Evolutionary conservation across 2,113 vertebrate genomes (phyloP), one percentile per base, ranked within the genome.

Genomic region (Oryzias woworae): DNA sequence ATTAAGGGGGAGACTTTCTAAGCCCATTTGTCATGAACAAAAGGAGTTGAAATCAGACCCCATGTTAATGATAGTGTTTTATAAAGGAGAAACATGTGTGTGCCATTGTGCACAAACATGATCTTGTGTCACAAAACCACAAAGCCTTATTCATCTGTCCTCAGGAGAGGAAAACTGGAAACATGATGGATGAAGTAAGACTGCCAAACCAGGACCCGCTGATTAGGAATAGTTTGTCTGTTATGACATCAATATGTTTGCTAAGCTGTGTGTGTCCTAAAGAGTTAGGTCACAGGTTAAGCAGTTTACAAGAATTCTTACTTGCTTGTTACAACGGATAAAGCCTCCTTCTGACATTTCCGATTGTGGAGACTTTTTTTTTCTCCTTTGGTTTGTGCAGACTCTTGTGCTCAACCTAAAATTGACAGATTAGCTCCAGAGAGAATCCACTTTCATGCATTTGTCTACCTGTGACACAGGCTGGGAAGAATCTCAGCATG

Each of bases 301-400:
- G 59, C 52, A 61, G 58, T 82, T 83, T 77, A 85, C 72, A 70
- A 73, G 81, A 82, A 78, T 83, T 83, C 69, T 71, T 77, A 60
- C 53, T 82, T 65, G 64, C 74, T 80, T 66, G 69, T 54, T 77
- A 62, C 50, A 26, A 58, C 73, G 77, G 69, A 82, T 12, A 48
- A 48, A 48, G n/a, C 47, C 75, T 57, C 68, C 55, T 72, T 18
- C 61, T 63, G 75, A 85, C 83, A 61, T 10, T 7, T 52, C 47
- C 66, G 74, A 83, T 84, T 77, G 82, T 47, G 47, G 18, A 53
- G 50, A 52, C 12, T 7, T 55, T 69, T 65, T 57, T 50, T 58
- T 61, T 57, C 69, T 51, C 7, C 7, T 12, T 80, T 64, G 73
- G 66, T 78, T 47, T 70, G 69, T 72, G 78, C 22, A 41, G 66